phyloP scores from a whole-genome alignment of 2,888 invertebrate species.

The Cylindroiulus punctatus region DNA sequence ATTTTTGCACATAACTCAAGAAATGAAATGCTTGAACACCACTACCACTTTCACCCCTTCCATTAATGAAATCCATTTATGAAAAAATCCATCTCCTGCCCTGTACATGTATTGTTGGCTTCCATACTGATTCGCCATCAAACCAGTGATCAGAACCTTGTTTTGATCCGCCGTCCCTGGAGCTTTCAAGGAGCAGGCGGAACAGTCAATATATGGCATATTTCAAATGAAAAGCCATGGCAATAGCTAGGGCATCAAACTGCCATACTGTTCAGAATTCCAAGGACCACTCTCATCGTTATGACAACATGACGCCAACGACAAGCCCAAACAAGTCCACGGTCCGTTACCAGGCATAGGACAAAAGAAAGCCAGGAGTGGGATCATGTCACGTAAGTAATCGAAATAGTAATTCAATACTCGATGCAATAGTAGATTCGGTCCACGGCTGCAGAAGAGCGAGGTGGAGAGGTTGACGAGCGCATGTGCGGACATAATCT shows the following conservation, averaged over 20 bases:
- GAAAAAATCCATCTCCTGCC: too few relatives aligned
- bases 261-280: neutral
- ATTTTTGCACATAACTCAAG: too few relatives aligned
- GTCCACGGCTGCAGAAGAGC: neutral
- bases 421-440: conserved; percentile 13
- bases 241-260: neutral
- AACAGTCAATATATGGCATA: too few relatives aligned
- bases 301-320: neutral
- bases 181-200: too few relatives aligned
- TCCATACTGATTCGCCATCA: too few relatives aligned
- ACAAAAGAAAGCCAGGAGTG: neutral
- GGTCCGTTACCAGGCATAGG: neutral
- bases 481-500: neutral
- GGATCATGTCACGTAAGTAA: conserved; percentile 26
- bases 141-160: too few relatives aligned
- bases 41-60: too few relatives aligned
- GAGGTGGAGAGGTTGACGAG: neutral
- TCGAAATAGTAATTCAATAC: conserved; percentile 39
- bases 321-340: neutral
- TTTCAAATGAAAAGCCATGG: neutral
- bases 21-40: too few relatives aligned
- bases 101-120: too few relatives aligned
- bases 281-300: neutral
- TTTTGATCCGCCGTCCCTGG: too few relatives aligned
- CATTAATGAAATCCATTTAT: too few relatives aligned